A percentile compares a stretch with the other conserved stretches of the same genome.
Evolutionary conservation across 2,888 invertebrate genomes (phyloP).

Genomic region (Choreutis nemorana): DNA sequence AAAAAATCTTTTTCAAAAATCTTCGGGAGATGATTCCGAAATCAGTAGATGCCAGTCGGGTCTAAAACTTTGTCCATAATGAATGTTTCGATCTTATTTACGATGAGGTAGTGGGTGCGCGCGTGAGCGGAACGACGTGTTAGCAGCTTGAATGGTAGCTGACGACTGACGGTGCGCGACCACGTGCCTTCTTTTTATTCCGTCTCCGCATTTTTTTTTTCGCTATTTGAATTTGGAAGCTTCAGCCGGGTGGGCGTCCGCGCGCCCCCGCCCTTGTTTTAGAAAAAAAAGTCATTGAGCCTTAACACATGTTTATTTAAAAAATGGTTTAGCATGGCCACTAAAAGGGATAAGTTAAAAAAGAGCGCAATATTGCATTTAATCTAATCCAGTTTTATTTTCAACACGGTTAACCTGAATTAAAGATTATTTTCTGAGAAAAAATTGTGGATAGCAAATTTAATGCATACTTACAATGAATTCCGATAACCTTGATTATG

Average conservation of each 20-base stretch:
- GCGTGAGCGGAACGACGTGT: slow-evolving; percentile 34
- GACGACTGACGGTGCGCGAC: slow-evolving; percentile 40
- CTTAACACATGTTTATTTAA: too few species aligned
- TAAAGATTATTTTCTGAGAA: too few species aligned
- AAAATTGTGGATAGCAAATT: too few species aligned
- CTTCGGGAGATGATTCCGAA: slow-evolving; percentile 1
- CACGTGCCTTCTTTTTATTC: slow-evolving; percentile 58
- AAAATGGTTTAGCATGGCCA: too few species aligned
- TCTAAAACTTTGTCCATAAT: slow-evolving; percentile 55
- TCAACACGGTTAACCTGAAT: too few species aligned
- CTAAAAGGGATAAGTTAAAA: neutral
- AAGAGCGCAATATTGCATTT: too few species aligned
- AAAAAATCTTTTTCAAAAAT: neutral
- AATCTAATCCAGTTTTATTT: too few species aligned
- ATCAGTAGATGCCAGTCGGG: slow-evolving; percentile 52
- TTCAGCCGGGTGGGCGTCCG: slow-evolving; percentile 55
- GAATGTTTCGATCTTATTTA: slow-evolving; percentile 52
- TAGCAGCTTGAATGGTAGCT: slow-evolving; percentile 28
- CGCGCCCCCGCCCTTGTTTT: slow-evolving; percentile 53
- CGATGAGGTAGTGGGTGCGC: slow-evolving; percentile 31
- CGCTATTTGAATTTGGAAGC: slow-evolving; percentile 61
- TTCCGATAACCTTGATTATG: too few species aligned
- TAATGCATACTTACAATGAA: too few species aligned
- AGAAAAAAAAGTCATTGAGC: too few species aligned
- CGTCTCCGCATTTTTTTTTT: slow-evolving; percentile 51